phyloP scores from a whole-genome alignment of 1,140 invertebrate genomes.

The Zaprionus taronus region DNA sequence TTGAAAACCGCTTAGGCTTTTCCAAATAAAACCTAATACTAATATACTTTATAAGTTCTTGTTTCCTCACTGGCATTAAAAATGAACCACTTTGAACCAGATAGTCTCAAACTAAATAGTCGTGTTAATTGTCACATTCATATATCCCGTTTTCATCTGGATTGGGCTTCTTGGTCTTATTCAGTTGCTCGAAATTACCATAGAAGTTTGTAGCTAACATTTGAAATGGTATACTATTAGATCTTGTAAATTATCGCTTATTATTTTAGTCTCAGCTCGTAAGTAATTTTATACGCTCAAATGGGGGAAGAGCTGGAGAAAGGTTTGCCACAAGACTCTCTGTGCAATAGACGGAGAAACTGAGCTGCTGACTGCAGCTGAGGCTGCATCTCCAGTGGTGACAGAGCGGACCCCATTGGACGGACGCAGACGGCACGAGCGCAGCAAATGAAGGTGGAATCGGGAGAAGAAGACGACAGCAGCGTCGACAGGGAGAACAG shows the following conservation, averaged over 20 bases:
- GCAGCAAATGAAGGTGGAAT: constrained; percentile 74
- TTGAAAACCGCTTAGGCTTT: not conserved
- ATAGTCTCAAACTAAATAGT: not conserved
- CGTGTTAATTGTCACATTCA: not conserved
- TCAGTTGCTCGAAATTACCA: not conserved
- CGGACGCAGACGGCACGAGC: constrained; percentile 68
- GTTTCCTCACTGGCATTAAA: no score
- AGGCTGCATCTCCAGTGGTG: not conserved
- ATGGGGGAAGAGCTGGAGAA: constrained; percentile 14
- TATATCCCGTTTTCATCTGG: not conserved
- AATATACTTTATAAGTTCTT: no score
- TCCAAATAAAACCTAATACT: no score
- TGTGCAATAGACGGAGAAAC: not conserved
- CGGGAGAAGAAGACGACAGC: constrained; percentile 42
- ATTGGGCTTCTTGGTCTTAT: not conserved
- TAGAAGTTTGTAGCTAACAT: not conserved
- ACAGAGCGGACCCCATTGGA: constrained; percentile 43
- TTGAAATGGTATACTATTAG: not conserved
- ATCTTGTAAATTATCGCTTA: constrained; percentile 60
- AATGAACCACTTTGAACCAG: not conserved
- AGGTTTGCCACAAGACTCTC: not conserved
- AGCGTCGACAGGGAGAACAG: constrained; percentile 53
- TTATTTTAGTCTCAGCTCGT: constrained; percentile 64
- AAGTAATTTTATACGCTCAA: constrained; percentile 68
- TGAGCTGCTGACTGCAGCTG: not conserved